Percentiles rank a stretch among this genome's conserved stretches.
phyloP scores from a whole-genome alignment of 1,140 invertebrate species.

The Drusus annulatus region DNA sequence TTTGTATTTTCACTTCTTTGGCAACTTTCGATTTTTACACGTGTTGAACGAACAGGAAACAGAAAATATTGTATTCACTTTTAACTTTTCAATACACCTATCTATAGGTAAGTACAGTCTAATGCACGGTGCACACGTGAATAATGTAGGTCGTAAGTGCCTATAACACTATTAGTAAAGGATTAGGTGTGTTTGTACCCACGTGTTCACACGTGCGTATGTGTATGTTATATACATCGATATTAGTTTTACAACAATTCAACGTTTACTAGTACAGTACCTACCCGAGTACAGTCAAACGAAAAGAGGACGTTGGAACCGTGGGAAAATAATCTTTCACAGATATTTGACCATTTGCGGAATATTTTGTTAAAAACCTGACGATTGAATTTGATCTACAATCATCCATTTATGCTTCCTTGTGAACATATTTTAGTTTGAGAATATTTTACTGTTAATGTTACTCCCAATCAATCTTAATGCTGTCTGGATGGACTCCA shows the following conservation, averaged over 20 bases:
- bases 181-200: too few species aligned
- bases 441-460: too few species aligned
- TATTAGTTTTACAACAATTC: constrained; percentile 29
- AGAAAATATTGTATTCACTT: too few species aligned
- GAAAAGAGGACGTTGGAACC: background rate
- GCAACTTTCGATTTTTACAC: too few species aligned
- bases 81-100: background rate
- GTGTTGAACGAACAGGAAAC: too few species aligned
- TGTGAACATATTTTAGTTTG: too few species aligned
- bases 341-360: background rate
- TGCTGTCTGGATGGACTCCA: too few species aligned
- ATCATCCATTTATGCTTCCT: background rate
- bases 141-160: background rate
- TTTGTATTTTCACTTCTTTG: background rate
- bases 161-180: too few species aligned
- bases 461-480: too few species aligned
- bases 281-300: background rate
- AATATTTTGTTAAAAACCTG: background rate
- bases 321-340: background rate
- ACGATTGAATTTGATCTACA: background rate
- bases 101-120: background rate
- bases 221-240: background rate
- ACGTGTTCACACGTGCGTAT: background rate
- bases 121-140: background rate
- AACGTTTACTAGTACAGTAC: background rate